Conservation (phyloP, 1,140 invertebrate species). For the Leptonema lineaticorne region DNA sequence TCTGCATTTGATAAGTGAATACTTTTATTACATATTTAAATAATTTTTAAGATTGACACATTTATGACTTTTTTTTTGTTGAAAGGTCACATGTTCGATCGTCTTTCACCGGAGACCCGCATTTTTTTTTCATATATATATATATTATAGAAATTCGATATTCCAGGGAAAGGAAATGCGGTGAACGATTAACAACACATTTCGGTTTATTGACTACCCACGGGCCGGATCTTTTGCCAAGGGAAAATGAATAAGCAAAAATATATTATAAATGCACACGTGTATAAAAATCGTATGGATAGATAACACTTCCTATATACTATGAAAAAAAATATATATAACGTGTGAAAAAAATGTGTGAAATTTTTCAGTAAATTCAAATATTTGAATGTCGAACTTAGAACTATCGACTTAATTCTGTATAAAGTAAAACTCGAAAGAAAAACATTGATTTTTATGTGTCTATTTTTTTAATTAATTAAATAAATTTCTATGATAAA, state of each 20-base stretch:
- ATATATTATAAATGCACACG: not conserved
- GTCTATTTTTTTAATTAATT: not conserved
- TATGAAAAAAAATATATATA: too few relatives aligned
- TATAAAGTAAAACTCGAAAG: not conserved
- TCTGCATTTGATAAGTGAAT: too few relatives aligned
- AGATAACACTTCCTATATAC: not conserved
- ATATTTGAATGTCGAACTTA: not conserved
- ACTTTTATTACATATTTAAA: too few relatives aligned
- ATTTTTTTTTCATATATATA: slow-evolving; percentile 37
- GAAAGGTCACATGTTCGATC: not conserved
- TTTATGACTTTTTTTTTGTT: too few relatives aligned
- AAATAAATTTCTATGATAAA: not conserved
- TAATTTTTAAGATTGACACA: too few relatives aligned
- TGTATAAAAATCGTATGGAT: not conserved
- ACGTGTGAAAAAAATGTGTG: too few relatives aligned
- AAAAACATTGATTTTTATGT: not conserved
- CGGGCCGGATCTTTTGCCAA: slow-evolving; percentile 26
- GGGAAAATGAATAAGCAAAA: slow-evolving; percentile 10
- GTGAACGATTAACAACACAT: slow-evolving; percentile 40
- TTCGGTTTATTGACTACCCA: slow-evolving; percentile 38
- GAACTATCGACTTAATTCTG: not conserved
- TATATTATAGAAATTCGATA: slow-evolving; percentile 41
- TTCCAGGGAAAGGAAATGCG: slow-evolving; percentile 43
- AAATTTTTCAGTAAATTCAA: not conserved
- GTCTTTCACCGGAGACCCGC: slow-evolving; percentile 2